Conservation (phyloP, 2,888 invertebrate genomes). For the Eristalinus sepulchralis region DNA sequence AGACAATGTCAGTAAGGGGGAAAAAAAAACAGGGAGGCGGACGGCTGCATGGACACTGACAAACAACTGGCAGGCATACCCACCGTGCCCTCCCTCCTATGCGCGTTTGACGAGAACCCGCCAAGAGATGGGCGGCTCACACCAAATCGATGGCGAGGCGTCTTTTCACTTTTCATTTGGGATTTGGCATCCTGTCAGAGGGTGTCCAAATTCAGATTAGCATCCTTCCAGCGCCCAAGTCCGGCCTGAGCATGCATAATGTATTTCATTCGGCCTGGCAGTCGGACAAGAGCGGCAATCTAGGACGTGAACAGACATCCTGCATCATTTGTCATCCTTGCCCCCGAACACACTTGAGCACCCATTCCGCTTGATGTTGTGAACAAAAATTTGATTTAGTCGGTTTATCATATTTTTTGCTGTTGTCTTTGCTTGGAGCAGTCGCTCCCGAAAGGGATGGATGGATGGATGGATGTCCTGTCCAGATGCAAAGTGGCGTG, state of each 20-base stretch:
- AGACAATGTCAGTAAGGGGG: background rate
- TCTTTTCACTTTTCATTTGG: slow-evolving; percentile 71
- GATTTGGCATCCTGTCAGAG: slow-evolving; percentile 70
- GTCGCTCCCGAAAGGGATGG: background rate
- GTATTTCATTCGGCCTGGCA: slow-evolving; percentile 57
- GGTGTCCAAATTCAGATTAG: slow-evolving; percentile 72
- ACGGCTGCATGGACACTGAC: slow-evolving; percentile 44
- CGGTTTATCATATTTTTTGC: slow-evolving; percentile 45
- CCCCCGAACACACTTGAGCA: slow-evolving; percentile 21
- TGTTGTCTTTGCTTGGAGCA: slow-evolving; percentile 1
- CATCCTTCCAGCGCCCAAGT: slow-evolving; percentile 62
- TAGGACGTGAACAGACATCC: slow-evolving; percentile 58
- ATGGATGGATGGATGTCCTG: slow-evolving; percentile 62
- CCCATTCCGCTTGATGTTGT: slow-evolving; percentile 52
- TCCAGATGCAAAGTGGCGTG: slow-evolving; percentile 74
- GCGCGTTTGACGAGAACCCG: background rate
- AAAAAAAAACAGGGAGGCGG: slow-evolving; percentile 7
- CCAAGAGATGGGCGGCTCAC: slow-evolving; percentile 18
- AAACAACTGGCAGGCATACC: slow-evolving; percentile 55
- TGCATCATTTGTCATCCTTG: slow-evolving; percentile 68
- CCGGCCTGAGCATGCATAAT: slow-evolving; percentile 68
- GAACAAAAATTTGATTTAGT: slow-evolving; percentile 68
- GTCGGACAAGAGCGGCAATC: slow-evolving; percentile 29
- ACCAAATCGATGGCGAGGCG: slow-evolving; percentile 57
- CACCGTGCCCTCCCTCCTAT: slow-evolving; percentile 12